Conservation (phyloP, 2,888 invertebrate genomes). For the Drosophila macrothrix region DNA sequence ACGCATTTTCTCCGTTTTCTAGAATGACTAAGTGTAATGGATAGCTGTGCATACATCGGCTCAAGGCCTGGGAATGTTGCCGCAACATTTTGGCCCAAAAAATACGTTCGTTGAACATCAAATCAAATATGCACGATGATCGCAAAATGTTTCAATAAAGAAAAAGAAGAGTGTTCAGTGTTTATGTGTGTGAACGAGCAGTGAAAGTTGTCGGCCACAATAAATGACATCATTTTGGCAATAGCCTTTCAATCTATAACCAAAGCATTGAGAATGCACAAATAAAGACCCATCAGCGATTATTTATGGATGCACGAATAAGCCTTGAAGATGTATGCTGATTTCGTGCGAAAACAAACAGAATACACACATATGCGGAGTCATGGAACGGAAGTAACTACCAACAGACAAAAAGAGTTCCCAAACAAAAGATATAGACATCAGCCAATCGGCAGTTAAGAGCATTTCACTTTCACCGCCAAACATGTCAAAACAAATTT, state of each 20-base stretch:
- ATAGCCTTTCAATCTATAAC: slow-evolving; percentile 54
- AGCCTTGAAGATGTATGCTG: slow-evolving; percentile 27
- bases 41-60: neutral
- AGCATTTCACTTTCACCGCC: slow-evolving; percentile 82
- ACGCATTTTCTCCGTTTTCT: slow-evolving; percentile 12
- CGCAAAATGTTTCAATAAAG: slow-evolving; percentile 12
- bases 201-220: slow-evolving; percentile 71
- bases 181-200: slow-evolving; percentile 55
- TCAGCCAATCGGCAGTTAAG: slow-evolving; percentile 40
- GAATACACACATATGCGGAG: slow-evolving; percentile 63
- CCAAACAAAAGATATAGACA: slow-evolving; percentile 27
- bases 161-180: slow-evolving; percentile 27
- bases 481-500: slow-evolving; percentile 79
- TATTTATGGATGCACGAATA: slow-evolving; percentile 46
- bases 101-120: slow-evolving; percentile 28
- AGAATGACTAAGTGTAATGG: slow-evolving; percentile 27
- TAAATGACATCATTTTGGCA: slow-evolving; percentile 79
- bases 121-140: slow-evolving; percentile 56
- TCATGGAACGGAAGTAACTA: slow-evolving; percentile 61
- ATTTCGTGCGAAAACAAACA: slow-evolving; percentile 48
- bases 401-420: slow-evolving; percentile 13
- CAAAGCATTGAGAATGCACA: slow-evolving; percentile 31
- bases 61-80: slow-evolving; percentile 1
- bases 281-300: neutral
- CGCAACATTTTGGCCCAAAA: slow-evolving; percentile 27